Percentiles rank a stretch among this genome's conserved stretches.
phyloP scores from a whole-genome alignment of 1,140 invertebrate genomes.

The Caenorhabditis brenneri region DNA sequence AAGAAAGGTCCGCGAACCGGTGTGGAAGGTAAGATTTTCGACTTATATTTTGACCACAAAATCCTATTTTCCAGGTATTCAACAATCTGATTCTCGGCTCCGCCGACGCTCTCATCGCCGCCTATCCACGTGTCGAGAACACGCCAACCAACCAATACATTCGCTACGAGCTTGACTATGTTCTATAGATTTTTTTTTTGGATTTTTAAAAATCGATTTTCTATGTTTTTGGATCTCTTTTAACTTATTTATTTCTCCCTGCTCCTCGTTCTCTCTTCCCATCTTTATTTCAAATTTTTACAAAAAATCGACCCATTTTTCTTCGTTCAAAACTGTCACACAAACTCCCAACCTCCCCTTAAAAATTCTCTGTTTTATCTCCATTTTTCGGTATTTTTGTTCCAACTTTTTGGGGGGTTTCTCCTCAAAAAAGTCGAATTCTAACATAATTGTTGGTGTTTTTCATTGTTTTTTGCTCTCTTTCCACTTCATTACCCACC shows the following conservation, averaged over 20 bases:
- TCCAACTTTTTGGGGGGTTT: too few species aligned
- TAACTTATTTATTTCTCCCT: not conserved
- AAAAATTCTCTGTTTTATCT: not conserved
- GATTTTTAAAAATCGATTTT: not conserved
- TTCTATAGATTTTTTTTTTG: conserved; percentile 75
- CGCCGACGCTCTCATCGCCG: conserved; percentile 95
- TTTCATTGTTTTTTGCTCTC: not conserved
- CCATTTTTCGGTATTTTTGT: too few species aligned
- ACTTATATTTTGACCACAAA: not conserved
- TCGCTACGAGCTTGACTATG: conserved; percentile 94
- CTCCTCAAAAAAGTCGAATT: too few species aligned
- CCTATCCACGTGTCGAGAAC: conserved; percentile 91
- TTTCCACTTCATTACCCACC: not conserved
- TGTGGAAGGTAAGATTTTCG: conserved; percentile 82
- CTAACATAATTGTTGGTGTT: not conserved
- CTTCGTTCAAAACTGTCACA: not conserved
- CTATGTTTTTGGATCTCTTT: not conserved
- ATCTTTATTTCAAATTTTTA: not conserved
- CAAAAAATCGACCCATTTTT: not conserved
- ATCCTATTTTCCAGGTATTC: conserved; percentile 77
- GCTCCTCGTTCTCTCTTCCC: not conserved
- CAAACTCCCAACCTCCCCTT: not conserved
- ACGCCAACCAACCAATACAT: conserved; percentile 91
- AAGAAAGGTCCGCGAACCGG: conserved; percentile 96
- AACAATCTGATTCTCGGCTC: conserved; percentile 98